Percentiles rank a stretch among this genome's conserved stretches.
Conservation (phyloP, 2,797 vertebrate genomes). For the Chelmon rostratus region DNA sequence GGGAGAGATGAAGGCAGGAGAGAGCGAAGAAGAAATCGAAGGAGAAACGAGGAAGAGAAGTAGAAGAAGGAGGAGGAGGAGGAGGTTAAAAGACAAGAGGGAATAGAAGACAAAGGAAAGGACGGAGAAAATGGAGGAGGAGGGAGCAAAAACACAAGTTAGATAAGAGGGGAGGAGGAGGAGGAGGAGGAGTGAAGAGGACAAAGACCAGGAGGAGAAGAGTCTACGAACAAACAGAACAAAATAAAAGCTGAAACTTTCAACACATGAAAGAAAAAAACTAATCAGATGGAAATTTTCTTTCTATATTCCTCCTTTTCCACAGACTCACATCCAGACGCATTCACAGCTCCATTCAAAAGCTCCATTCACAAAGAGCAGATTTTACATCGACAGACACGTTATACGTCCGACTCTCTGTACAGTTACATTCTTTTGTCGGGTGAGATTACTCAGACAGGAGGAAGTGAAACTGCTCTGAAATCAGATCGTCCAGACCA, state of each 20-base stretch:
- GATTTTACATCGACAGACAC: conserved; percentile 4
- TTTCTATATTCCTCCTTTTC: background rate
- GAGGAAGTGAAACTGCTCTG: background rate
- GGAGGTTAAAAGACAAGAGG: too few species aligned
- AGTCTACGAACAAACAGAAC: background rate
- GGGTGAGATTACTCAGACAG: conserved; percentile 4
- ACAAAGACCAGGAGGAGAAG: too few species aligned
- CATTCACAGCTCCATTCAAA: conserved; percentile 3
- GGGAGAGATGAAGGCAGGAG: too few species aligned
- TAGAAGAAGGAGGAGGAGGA: background rate
- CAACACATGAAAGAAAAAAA: background rate
- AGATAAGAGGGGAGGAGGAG: background rate
- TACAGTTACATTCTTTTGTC: conserved; percentile 10
- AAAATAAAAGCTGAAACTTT: background rate
- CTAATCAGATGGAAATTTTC: conserved; percentile 1
- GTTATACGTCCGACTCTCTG: background rate
- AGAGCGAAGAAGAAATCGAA: background rate
- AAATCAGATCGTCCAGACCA: background rate
- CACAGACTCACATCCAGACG: conserved; percentile 3
- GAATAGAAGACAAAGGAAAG: background rate
- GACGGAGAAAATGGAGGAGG: background rate
- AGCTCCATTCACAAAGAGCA: conserved; percentile 20
- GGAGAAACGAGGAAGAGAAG: too few species aligned
- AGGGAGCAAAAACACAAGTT: background rate
- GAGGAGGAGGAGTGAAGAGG: background rate